Evolutionary conservation across 2,888 invertebrate genomes (phyloP).

Genomic region (Xylota segnis): DNA sequence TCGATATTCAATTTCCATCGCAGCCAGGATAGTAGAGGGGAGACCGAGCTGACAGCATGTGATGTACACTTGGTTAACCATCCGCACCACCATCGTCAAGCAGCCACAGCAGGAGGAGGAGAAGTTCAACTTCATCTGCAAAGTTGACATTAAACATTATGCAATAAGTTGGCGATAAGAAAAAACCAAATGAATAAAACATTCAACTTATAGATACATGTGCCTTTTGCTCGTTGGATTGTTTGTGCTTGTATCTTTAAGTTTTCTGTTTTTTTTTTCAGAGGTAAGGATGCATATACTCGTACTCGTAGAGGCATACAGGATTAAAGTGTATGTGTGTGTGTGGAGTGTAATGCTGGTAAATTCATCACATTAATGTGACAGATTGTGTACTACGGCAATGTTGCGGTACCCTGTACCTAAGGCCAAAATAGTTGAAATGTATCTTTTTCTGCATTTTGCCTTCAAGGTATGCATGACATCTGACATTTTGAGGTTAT

Average conservation of each 20-base stretch:
- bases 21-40: not conserved
- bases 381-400: constrained; percentile 45
- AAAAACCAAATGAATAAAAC: constrained; percentile 58
- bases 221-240: constrained; percentile 12
- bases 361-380: constrained; percentile 67
- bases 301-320: not conserved
- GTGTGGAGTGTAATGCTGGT: constrained; percentile 40
- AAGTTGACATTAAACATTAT: constrained; percentile 71
- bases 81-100: constrained; percentile 6
- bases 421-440: constrained; percentile 36
- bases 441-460: constrained; percentile 19
- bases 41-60: constrained; percentile 36
- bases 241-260: constrained; percentile 23
- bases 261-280: constrained; percentile 8
- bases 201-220: constrained; percentile 50
- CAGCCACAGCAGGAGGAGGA: not conserved
- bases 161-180: constrained; percentile 68
- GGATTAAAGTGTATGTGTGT: constrained; percentile 3
- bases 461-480: constrained; percentile 42
- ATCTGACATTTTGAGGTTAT: constrained; percentile 45
- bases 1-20: constrained; percentile 70
- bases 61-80: constrained; percentile 52
- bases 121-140: constrained; percentile 62
- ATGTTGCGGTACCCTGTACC: constrained; percentile 42
- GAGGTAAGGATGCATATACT: constrained; percentile 12